phyloP scores from a whole-genome alignment of 2,797 vertebrate genomes.

The Galagoides demidoff region DNA sequence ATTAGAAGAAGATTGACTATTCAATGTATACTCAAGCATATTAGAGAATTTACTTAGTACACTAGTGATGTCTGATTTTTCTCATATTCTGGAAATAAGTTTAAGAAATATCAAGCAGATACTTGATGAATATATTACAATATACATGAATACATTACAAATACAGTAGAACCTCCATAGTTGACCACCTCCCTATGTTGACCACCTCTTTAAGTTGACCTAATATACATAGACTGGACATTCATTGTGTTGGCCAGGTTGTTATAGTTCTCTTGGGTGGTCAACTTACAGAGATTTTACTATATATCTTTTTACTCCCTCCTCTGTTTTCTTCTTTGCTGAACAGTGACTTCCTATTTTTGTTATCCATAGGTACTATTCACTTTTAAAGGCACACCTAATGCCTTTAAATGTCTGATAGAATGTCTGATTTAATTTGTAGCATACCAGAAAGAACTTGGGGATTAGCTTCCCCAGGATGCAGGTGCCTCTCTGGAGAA shows the following conservation, averaged over 20 bases:
- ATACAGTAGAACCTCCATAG: no score
- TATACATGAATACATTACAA: not conserved
- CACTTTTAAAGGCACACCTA: not conserved
- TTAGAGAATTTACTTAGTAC: not conserved
- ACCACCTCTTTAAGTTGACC: no score
- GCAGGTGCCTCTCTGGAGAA: not conserved
- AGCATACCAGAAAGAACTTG: not conserved
- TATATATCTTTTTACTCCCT: not conserved
- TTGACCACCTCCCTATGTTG: no score
- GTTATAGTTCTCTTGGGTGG: no score
- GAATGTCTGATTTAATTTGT: not conserved
- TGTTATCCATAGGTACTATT: not conserved
- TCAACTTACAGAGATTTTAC: no score
- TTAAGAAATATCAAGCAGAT: not conserved
- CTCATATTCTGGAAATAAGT: not conserved
- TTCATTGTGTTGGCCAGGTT: no score
- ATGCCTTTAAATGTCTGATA: no score
- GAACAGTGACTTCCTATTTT: not conserved
- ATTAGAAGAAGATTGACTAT: not conserved
- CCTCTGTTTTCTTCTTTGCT: not conserved
- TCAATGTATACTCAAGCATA: not conserved
- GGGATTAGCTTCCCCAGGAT: not conserved
- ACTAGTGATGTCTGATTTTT: not conserved
- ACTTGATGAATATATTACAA: not conserved
- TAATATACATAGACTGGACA: no score